A percentile compares a stretch with the other conserved stretches of the same genome.
Evolutionary conservation across 2,797 vertebrate genomes (phyloP).

Genomic region (Scyliorhinus canicula): DNA sequence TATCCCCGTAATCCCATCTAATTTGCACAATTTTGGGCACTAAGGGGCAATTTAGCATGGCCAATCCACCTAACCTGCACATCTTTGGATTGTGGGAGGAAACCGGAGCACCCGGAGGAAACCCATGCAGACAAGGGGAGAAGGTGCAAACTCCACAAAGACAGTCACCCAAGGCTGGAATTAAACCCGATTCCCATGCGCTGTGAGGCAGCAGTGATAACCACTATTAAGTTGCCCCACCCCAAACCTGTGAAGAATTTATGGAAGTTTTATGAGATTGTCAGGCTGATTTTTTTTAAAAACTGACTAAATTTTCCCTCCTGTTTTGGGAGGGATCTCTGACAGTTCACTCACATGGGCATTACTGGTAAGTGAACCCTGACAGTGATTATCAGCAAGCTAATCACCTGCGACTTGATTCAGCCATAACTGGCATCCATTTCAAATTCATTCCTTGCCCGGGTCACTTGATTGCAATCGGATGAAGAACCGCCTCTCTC

Average conservation of each 20-base stretch:
- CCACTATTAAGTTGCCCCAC: no score
- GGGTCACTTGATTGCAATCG: not conserved
- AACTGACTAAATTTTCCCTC: not conserved
- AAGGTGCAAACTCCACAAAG: no score
- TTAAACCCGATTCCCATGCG: no score
- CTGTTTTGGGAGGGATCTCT: not conserved
- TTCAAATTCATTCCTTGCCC: not conserved
- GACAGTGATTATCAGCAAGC: not conserved
- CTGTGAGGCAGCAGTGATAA: no score
- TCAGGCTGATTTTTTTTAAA: not conserved
- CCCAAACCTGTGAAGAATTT: not conserved
- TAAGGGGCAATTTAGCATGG: no score
- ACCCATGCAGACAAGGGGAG: no score
- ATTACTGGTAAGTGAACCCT: not conserved
- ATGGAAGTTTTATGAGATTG: not conserved
- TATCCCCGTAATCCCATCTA: no score
- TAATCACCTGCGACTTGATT: not conserved
- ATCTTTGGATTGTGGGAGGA: no score
- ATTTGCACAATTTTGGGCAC: no score
- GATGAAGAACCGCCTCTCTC: not conserved
- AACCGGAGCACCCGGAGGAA: no score
- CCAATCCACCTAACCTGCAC: no score
- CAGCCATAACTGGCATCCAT: not conserved
- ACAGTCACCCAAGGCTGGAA: no score
- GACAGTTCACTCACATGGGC: not conserved